Conservation (phyloP, 2,888 invertebrate genomes). For the Automeris io region DNA sequence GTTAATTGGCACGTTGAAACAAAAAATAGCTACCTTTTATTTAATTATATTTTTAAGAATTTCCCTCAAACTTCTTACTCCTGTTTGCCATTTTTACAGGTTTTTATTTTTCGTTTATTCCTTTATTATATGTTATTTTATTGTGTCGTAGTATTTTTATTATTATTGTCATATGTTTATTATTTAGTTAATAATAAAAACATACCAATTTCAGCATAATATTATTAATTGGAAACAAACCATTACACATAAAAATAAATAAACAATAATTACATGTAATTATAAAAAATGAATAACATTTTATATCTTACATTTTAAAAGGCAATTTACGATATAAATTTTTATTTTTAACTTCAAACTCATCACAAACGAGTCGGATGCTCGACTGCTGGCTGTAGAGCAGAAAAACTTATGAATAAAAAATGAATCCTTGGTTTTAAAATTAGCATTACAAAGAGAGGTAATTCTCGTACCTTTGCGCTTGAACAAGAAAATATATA, state of each 20-base stretch:
- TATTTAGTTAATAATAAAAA: too few species aligned
- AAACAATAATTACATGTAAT: too few species aligned
- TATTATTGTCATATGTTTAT: too few species aligned
- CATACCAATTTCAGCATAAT: too few species aligned
- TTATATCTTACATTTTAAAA: conserved; percentile 1
- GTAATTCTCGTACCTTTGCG: conserved; percentile 72
- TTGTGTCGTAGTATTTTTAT: too few species aligned
- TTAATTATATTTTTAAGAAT: too few species aligned
- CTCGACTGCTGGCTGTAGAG: conserved; percentile 67
- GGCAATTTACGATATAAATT: conserved; percentile 35
- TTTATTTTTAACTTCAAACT: conserved; percentile 49
- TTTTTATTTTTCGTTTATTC: background rate
- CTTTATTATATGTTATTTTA: background rate
- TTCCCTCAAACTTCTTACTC: too few species aligned
- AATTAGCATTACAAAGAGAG: conserved; percentile 75
- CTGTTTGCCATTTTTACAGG: background rate
- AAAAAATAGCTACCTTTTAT: too few species aligned
- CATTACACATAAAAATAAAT: too few species aligned
- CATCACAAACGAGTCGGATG: conserved; percentile 64
- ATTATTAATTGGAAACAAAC: too few species aligned
- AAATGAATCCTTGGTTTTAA: conserved; percentile 76
- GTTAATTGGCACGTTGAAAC: background rate
- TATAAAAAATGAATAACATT: background rate
- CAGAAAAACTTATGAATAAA: conserved; percentile 77
- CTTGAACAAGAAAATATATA: conserved; percentile 63